Percentiles rank a stretch among this genome's conserved stretches.
phyloP scores from a whole-genome alignment of 2,797 vertebrate genomes.

The Crax fasciolata region DNA sequence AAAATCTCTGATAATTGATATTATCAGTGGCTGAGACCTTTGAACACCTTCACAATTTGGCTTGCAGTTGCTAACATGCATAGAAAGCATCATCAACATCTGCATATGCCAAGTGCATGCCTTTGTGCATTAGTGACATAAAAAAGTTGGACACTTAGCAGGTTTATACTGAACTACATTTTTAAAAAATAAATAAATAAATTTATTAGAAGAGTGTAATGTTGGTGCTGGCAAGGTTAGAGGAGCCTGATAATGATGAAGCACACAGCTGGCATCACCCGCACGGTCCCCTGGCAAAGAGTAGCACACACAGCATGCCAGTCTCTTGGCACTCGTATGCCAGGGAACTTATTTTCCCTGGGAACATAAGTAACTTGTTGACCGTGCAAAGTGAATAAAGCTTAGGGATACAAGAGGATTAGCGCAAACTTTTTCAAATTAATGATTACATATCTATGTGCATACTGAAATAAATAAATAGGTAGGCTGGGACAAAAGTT shows the following conservation, averaged over 20 bases:
- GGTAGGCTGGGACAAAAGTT: neutral
- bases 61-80: neutral
- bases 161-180: neutral
- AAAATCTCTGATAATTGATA: neutral
- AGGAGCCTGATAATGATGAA: neutral
- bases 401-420: neutral
- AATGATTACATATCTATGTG: neutral
- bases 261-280: neutral
- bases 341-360: neutral
- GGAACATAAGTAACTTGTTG: neutral
- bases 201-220: neutral
- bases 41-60: neutral
- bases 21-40: neutral
- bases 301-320: neutral
- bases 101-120: neutral
- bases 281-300: neutral
- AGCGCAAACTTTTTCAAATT: neutral
- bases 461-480: neutral
- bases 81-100: neutral
- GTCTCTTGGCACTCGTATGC: accelerated
- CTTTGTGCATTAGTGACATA: neutral
- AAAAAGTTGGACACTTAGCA: neutral
- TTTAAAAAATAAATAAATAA: neutral
- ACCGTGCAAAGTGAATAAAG: neutral
- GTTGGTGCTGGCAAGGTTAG: neutral